Percentiles rank a stretch among this genome's conserved stretches.
These are phyloP conservation scores for Xylota segnis DNA, from an alignment of 2,888 invertebrate species.

Conservation along the genomic window DNA sequence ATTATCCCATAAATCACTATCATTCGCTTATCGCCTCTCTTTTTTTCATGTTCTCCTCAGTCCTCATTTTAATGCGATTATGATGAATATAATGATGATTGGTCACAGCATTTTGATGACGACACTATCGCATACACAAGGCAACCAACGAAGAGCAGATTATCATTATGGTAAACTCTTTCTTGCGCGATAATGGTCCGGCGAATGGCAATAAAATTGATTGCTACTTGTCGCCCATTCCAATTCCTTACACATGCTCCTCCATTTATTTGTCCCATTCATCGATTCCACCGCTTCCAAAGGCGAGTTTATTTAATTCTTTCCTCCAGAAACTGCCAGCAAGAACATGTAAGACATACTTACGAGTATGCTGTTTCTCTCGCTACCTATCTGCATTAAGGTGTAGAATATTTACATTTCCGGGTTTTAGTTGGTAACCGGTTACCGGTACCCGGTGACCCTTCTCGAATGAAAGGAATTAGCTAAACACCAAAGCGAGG, in stretches of 20 bases:
- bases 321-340: background rate
- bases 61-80: conserved; percentile 34
- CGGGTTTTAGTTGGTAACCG: conserved; percentile 26
- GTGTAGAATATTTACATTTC: conserved; percentile 40
- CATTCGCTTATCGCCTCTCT: conserved; percentile 25
- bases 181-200: background rate
- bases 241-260: conserved; percentile 1
- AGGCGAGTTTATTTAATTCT: background rate
- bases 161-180: conserved; percentile 10
- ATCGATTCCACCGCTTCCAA: background rate
- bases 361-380: background rate
- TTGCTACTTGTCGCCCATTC: conserved; percentile 22
- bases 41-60: conserved; percentile 7
- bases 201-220: conserved; percentile 32
- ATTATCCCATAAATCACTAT: background rate
- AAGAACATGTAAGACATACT: background rate
- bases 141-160: background rate
- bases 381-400: conserved; percentile 13
- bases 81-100: conserved; percentile 29
- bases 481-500: conserved; percentile 14
- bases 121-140: conserved; percentile 5
- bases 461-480: conserved; percentile 3
- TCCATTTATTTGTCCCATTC: background rate
- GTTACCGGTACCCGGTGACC: conserved; percentile 16
- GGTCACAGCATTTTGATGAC: conserved; percentile 25